These are phyloP conservation scores for Macquaria australasica DNA, from an alignment of 2,113 vertebrate species.

Conservation along the genomic window DNA sequence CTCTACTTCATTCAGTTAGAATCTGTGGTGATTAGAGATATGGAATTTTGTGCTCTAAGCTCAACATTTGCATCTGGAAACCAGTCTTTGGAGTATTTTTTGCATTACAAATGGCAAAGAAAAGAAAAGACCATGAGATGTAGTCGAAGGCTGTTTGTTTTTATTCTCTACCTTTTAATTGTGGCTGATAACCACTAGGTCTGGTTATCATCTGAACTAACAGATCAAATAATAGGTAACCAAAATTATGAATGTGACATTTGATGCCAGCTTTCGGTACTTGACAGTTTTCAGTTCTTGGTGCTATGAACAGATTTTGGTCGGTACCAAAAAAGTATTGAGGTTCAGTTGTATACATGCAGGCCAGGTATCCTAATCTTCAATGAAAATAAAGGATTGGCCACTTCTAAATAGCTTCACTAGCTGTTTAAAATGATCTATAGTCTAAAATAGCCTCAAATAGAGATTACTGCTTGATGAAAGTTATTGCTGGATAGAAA, in stretches of 20 bases:
- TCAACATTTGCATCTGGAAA: not conserved
- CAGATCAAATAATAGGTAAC: not conserved
- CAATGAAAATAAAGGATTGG: not conserved
- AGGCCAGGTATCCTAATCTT: not conserved
- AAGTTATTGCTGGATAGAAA: conserved; percentile 45
- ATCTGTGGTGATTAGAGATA: not conserved
- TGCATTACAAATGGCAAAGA: not conserved
- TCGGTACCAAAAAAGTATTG: not conserved
- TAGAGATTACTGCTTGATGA: conserved; percentile 31
- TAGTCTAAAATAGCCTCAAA: conserved; percentile 18
- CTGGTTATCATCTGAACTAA: not conserved
- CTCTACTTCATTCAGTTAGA: not conserved
- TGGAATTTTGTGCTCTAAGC: not conserved
- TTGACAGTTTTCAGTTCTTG: not conserved
- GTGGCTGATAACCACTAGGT: not conserved
- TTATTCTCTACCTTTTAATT: not conserved
- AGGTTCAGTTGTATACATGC: not conserved
- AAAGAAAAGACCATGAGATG: not conserved
- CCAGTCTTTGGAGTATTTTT: not conserved
- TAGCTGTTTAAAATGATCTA: not conserved
- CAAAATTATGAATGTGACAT: not conserved
- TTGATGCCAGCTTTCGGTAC: not conserved
- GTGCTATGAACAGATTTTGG: not conserved
- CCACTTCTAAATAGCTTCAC: not conserved
- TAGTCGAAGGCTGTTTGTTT: not conserved